Conservation (phyloP, 2,797 vertebrate species). For the Falco concolor region DNA sequence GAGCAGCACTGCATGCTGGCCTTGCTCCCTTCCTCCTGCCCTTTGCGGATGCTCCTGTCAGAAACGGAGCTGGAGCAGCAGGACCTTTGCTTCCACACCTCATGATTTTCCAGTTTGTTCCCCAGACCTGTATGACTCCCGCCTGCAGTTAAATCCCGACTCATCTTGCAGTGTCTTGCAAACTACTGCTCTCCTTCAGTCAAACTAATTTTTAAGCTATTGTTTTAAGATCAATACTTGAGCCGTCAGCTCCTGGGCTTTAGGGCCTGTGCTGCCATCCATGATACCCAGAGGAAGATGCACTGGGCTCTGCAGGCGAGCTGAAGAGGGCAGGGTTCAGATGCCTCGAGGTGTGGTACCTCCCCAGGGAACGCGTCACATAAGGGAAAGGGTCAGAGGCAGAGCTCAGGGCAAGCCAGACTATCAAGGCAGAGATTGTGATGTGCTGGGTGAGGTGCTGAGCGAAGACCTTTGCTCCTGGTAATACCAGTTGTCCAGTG, state of each 20-base stretch:
- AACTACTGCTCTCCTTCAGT: not conserved
- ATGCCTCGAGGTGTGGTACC: not conserved
- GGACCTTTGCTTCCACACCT: no score
- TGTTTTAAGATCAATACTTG: rapidly evolving
- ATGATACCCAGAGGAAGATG: not conserved
- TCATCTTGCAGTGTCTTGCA: not conserved
- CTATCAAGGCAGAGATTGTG: not conserved
- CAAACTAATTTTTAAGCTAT: not conserved
- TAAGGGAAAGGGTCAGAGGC: not conserved
- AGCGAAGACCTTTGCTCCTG: not conserved
- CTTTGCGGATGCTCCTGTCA: rapidly evolving
- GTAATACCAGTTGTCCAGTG: no score
- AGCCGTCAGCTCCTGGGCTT: no score
- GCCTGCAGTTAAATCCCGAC: not conserved
- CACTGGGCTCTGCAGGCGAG: rapidly evolving
- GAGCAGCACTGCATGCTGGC: not conserved
- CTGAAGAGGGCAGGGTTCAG: not conserved
- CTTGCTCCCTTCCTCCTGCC: not conserved
- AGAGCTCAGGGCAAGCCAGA: not conserved
- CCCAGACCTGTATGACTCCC: not conserved
- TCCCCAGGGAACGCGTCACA: not conserved
- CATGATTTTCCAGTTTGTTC: not conserved
- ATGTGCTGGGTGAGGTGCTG: not conserved
- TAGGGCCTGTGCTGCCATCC: not conserved
- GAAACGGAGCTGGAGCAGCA: not conserved